Conservation (phyloP, 2,888 invertebrate genomes). For the Gandaritis pyraliata region DNA sequence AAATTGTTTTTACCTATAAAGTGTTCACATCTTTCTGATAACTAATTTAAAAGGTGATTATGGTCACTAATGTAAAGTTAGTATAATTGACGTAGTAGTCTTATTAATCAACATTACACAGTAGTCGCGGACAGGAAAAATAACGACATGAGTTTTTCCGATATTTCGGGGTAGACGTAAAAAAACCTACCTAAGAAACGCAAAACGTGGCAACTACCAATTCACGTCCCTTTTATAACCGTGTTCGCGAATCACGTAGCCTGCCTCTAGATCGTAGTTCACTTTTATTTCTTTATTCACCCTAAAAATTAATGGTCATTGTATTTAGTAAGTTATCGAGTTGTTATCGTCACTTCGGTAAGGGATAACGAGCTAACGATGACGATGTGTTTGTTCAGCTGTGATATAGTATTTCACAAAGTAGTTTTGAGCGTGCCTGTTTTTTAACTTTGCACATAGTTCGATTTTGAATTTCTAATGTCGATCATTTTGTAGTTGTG, state of each 20-base stretch:
- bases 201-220: constrained; percentile 56
- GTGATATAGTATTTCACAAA: constrained; percentile 10
- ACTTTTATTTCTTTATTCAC: constrained; percentile 10
- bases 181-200: constrained; percentile 20
- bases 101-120: no score
- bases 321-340: neutral
- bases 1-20: no score
- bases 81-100: no score
- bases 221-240: constrained; percentile 56
- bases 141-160: no score
- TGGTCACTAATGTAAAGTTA: no score
- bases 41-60: no score
- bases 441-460: neutral
- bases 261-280: constrained; percentile 29
- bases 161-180: no score
- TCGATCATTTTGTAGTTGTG: no score
- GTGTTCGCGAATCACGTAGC: constrained; percentile 63
- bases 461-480: neutral
- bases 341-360: constrained; percentile 19
- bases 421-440: constrained; percentile 13
- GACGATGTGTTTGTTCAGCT: constrained; percentile 14
- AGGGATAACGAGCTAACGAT: constrained; percentile 16
- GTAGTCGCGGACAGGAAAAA: no score
- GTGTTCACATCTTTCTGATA: no score
- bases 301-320: constrained; percentile 11